Percentiles rank a stretch among this genome's conserved stretches.
These are phyloP conservation scores for Anthopleura sola DNA, from an alignment of 64 coral and sea anemone species.

Conservation along the genomic window DNA sequence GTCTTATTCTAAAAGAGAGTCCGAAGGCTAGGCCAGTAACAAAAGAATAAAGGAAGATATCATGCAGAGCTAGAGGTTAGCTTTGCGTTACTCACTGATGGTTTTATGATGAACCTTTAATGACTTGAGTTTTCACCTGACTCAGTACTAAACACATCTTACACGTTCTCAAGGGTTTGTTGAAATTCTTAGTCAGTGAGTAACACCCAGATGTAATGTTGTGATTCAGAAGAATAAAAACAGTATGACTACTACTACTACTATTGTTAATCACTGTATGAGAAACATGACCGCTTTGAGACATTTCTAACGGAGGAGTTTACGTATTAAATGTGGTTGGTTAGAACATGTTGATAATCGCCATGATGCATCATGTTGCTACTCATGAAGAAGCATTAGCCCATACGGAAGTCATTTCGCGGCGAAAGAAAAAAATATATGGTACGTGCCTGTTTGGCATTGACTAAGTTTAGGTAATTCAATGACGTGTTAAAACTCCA, in stretches of 20 bases:
- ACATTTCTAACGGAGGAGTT: too few species aligned
- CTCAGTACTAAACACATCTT: neutral
- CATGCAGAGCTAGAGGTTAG: neutral
- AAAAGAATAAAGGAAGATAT: neutral
- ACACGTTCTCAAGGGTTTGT: neutral
- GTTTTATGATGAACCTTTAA: neutral
- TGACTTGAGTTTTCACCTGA: neutral
- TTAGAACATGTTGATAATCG: too few species aligned
- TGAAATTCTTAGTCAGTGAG: neutral
- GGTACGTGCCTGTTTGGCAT: neutral
- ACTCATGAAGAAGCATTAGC: neutral
- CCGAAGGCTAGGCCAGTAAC: neutral
- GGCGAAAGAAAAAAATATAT: neutral
- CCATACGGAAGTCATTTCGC: neutral
- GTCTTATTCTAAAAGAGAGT: neutral
- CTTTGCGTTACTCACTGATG: neutral
- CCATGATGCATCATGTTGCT: neutral
- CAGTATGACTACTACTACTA: neutral
- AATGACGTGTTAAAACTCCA: neutral
- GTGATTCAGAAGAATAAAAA: neutral
- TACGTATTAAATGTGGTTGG: too few species aligned
- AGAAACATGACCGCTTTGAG: too few species aligned
- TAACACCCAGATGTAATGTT: neutral
- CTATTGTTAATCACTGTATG: too few species aligned
- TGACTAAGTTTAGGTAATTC: neutral